A percentile compares a stretch with the other conserved stretches of the same genome.
Evolutionary conservation across 2,888 invertebrate species (phyloP).

Genomic region (Trissolcus brochymenae): DNA sequence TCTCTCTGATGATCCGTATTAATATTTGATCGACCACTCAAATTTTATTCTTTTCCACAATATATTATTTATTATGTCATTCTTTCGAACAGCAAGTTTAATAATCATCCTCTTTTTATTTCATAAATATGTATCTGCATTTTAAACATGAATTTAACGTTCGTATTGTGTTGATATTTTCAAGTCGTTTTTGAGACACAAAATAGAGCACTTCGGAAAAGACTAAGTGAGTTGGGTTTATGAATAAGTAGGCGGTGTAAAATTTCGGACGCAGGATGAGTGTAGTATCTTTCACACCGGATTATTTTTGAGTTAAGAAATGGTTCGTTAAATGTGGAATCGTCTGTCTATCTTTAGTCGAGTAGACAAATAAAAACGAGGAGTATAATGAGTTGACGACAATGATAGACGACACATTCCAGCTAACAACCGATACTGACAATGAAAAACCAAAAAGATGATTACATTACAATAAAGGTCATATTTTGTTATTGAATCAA

Average conservation of each 20-base stretch:
- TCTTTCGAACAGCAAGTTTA: too few species aligned
- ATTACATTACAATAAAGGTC: slow-evolving; percentile 22
- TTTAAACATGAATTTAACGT: too few species aligned
- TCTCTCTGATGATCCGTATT: background rate
- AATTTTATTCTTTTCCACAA: too few species aligned
- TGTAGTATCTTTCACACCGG: background rate
- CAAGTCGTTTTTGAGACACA: too few species aligned
- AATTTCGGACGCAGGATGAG: background rate
- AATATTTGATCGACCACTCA: too few species aligned
- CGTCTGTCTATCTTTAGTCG: slow-evolving; percentile 55
- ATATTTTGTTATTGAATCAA: background rate
- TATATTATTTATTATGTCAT: too few species aligned
- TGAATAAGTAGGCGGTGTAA: too few species aligned
- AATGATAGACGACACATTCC: slow-evolving; percentile 28
- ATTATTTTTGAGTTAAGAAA: slow-evolving; percentile 45
- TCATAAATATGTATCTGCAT: too few species aligned
- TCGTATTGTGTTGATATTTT: too few species aligned
- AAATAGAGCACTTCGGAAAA: background rate
- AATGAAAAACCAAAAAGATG: slow-evolving; percentile 23
- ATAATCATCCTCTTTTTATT: too few species aligned
- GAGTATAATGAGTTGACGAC: slow-evolving; percentile 47
- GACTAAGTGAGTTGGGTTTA: background rate
- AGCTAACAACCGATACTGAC: slow-evolving; percentile 26
- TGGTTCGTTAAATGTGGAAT: slow-evolving; percentile 43
- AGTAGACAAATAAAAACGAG: slow-evolving; percentile 51